Evolutionary conservation across 2,888 invertebrate species (phyloP), one percentile per base, ranked within the genome.

Genomic region (Drosophila tripunctata): DNA sequence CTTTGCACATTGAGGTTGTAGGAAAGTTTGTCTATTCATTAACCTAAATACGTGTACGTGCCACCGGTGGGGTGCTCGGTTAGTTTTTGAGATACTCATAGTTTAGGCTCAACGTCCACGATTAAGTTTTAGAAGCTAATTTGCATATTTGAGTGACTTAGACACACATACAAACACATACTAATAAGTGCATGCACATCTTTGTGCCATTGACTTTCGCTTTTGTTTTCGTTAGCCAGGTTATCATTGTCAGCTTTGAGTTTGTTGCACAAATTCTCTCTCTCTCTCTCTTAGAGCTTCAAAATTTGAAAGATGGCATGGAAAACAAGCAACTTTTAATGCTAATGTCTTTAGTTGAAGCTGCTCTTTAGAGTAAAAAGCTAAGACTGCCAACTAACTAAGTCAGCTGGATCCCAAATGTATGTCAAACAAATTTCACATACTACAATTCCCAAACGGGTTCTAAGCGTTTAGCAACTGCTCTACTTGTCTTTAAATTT

Each of bases 1-100:
- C 75, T 81, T 87, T 80, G 75, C 81, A 72, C 87, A 81, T 81
- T 81, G 85, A 81, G 87, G 78, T 75, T 81, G 84, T 70, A 27
- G 70, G 67, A 84, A 84, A 84, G 83, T 84, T 84, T 84, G 83
- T 73, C 83, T 82, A 84, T 84, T 87, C 83, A 83, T 83, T 83
- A 83, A 83, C 83, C 83, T 72, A 83, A 87, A 85, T 84, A 87
- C 58, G 40, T 62, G 62, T 30, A 50, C 62, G 55, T 55, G 56
- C 58, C 40, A 21, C 14, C 27, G 27, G 27, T 27, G 35, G 4
- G 41, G 30, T 30, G 8, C 10, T 4, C 15, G 27, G n/a, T 17
- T 17, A 27, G 43, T 36, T 15, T 22, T n/a, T 40, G 10, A 5
- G n/a, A n/a, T n/a, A 40, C 22, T 4, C 14, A 12, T 22, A 27